Base-by-base conservation (phyloP, 2,888 invertebrate species). In the Caenorhabditis macrosperma region DNA sequence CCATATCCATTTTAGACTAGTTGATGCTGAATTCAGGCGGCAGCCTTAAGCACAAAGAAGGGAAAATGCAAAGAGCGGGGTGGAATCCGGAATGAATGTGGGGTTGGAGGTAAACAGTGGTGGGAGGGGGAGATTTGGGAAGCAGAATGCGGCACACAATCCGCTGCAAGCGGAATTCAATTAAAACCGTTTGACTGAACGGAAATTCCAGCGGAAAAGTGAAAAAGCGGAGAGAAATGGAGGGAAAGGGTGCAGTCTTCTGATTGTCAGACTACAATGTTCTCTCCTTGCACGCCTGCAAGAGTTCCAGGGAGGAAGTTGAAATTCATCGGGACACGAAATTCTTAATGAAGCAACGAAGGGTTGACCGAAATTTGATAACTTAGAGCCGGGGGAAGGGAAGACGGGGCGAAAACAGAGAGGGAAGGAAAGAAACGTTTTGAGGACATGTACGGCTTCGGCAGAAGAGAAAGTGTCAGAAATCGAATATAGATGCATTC, bases 401-500 rank as follows among this genome's bases (percentile, higher is more conserved):
- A 17, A 41, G 41, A 33, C 35, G 30, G 12, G 33, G 38, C 55
- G 24, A 48, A 57, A 48, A 71, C 33, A 69, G 30, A 50, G 10
- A 63, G 48, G 48, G 12, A 15, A 38, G 15, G 38, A 12, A n/a
- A 44, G 61, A 35, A 35, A 57, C 12, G 24, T 24, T 57, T 35
- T 44, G 46, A 60, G 20, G 20, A 24, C 55, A 63, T 50, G 57
- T 64, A 74, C 10, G 64, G 74, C 74, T 74, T 66, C 59, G 57
- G 20, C 12, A 17, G 35, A 59, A 33, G n/a, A n/a, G n/a, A n/a
- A 59, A 74, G 63, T 63, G 63, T 63, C 48, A 72, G 63, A 72
- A 72, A 72, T 72, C 72, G 38, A 63, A 72, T 72, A 72, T 72
- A 72, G 72, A 72, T 72, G 63, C 72, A 48, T 63, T 63, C 38